phyloP scores from a whole-genome alignment of 1,140 invertebrate genomes.

The Hylaeus volcanicus region DNA sequence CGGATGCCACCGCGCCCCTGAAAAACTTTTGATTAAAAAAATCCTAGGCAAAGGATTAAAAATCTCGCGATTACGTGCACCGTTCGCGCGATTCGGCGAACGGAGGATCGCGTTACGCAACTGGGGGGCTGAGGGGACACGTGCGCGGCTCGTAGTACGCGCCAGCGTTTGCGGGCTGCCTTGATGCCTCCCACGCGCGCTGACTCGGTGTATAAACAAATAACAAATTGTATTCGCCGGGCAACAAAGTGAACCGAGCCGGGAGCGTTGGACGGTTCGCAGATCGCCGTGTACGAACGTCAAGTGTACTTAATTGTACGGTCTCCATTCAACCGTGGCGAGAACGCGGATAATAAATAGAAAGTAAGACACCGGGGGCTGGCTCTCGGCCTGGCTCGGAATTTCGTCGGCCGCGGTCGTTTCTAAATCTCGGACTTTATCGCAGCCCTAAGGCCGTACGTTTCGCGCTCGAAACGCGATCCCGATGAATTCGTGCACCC shows the following conservation, averaged over 20 bases:
- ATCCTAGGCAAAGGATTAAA: too few relatives aligned
- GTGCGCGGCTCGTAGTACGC: neutral
- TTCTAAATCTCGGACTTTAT: slow-evolving; percentile 43
- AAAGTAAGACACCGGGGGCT: slow-evolving; percentile 29
- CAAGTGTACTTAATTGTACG: slow-evolving; percentile 48
- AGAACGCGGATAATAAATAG: slow-evolving; percentile 41
- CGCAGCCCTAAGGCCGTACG: neutral
- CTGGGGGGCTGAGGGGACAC: neutral
- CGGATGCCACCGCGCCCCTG: too few relatives aligned
- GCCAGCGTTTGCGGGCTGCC: neutral
- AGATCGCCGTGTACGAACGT: slow-evolving; percentile 33
- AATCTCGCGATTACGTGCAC: too few relatives aligned
- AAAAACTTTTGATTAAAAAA: too few relatives aligned
- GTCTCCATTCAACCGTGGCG: slow-evolving; percentile 43
- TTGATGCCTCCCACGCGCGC: slow-evolving; percentile 8
- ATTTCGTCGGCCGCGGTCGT: slow-evolving; percentile 14
- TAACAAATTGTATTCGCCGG: slow-evolving; percentile 31
- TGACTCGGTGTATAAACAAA: slow-evolving; percentile 26
- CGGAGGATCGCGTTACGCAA: slow-evolving; percentile 1
- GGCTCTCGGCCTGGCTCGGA: neutral
- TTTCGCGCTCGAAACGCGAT: neutral
- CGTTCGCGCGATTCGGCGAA: too few relatives aligned
- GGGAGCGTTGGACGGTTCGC: slow-evolving; percentile 38
- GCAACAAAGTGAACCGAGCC: slow-evolving; percentile 34
- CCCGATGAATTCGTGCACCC: neutral